Percentiles rank a stretch among this genome's conserved stretches.
phyloP scores from a whole-genome alignment of 2,888 invertebrate species.

The Sinodicranocentrus sp. region DNA sequence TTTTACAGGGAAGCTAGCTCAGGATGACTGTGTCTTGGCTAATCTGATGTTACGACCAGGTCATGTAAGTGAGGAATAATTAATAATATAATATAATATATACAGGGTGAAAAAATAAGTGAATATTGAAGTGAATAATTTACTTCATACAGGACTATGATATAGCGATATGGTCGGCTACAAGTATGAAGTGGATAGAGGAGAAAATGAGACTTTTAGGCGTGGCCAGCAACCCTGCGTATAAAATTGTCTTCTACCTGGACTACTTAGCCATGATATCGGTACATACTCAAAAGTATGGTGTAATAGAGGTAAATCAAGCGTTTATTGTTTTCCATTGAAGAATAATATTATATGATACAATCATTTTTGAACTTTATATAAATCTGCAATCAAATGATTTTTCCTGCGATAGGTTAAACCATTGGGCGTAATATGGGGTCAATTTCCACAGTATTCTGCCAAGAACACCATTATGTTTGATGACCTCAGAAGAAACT shows the following conservation, averaged over 20 bases:
- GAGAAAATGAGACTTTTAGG: conserved; percentile 91
- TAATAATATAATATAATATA: no score
- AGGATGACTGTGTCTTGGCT: conserved; percentile 87
- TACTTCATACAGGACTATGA: conserved; percentile 85
- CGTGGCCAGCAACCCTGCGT: conserved; percentile 88
- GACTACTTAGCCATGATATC: conserved; percentile 97
- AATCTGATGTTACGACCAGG: conserved; percentile 90
- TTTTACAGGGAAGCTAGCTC: conserved; percentile 87
- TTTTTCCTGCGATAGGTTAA: conserved; percentile 84
- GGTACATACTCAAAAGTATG: conserved; percentile 92
- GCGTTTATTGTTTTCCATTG: neutral
- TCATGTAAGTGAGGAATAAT: no score
- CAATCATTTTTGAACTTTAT: neutral
- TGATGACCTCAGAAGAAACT: conserved; percentile 96
- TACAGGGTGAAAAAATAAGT: no score
- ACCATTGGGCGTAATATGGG: conserved; percentile 98
- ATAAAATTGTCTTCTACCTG: conserved; percentile 95
- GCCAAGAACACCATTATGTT: conserved; percentile 98
- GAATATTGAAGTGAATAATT: neutral
- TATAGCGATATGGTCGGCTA: conserved; percentile 99
- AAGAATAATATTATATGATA: no score
- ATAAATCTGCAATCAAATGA: conserved; percentile 75
- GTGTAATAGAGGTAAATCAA: conserved; percentile 94
- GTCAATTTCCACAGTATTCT: conserved; percentile 92
- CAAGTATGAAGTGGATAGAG: conserved; percentile 99